Percentiles rank a stretch among this genome's conserved stretches.
Evolutionary conservation across 2,113 vertebrate species (phyloP).

Genomic region (Nyctereutes procyonoides): DNA sequence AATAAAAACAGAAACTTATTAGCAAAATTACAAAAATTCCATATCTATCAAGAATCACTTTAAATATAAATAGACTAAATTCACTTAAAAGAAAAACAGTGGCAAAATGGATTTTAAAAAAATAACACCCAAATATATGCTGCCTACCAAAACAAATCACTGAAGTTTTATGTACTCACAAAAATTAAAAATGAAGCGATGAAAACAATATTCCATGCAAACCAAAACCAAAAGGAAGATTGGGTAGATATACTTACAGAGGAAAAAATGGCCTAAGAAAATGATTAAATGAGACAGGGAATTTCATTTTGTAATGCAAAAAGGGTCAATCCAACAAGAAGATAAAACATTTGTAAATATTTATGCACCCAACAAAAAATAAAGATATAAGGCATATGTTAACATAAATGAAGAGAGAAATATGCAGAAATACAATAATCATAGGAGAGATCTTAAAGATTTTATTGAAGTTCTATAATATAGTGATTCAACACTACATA

Average conservation of each 20-base stretch:
- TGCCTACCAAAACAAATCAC: not conserved
- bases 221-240: no score
- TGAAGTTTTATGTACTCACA: no score
- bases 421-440: not conserved
- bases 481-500: no score
- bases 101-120: not conserved
- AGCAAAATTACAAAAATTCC: not conserved
- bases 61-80: not conserved
- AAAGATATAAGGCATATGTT: not conserved
- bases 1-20: not conserved
- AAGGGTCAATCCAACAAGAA: not conserved
- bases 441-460: not conserved
- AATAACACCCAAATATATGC: not conserved
- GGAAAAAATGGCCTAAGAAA: no score
- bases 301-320: not conserved
- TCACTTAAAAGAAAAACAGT: not conserved
- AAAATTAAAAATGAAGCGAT: no score
- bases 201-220: no score
- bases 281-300: no score
- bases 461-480: no score
- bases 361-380: not conserved
- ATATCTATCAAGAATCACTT: not conserved
- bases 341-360: not conserved
- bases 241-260: no score
- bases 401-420: not conserved